Percentiles rank a stretch among this genome's conserved stretches.
Conservation (phyloP, 2,113 vertebrate genomes). For the Noctilio leporinus region DNA sequence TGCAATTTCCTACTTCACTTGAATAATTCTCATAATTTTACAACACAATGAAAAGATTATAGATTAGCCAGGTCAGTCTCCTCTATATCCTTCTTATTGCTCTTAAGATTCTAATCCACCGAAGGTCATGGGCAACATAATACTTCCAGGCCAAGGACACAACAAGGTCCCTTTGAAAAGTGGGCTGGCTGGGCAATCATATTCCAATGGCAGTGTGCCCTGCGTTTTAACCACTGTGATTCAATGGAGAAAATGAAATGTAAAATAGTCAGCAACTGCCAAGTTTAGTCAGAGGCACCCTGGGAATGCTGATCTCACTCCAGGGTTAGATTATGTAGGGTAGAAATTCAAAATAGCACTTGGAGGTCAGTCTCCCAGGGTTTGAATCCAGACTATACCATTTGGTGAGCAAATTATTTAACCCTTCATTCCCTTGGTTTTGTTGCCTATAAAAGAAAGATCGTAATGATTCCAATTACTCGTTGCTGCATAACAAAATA, state of each 20-base stretch:
- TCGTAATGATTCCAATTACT: background rate
- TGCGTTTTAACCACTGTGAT: conserved; percentile 19
- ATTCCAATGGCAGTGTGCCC: background rate
- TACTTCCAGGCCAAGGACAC: conserved; percentile 44
- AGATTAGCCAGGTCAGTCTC: conserved; percentile 58
- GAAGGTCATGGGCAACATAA: conserved; percentile 48
- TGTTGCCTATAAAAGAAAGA: background rate
- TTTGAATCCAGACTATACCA: background rate
- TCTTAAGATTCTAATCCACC: conserved; percentile 53
- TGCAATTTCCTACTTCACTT: conserved; percentile 56
- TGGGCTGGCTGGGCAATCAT: background rate
- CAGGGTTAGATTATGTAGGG: background rate
- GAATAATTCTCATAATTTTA: conserved; percentile 65
- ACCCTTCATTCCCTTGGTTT: background rate
- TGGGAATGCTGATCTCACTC: background rate
- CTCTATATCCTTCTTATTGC: conserved; percentile 44
- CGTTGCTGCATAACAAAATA: background rate
- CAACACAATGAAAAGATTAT: conserved; percentile 64
- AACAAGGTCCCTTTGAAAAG: conserved; percentile 28
- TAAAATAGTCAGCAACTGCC: background rate
- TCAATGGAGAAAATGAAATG: background rate
- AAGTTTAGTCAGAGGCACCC: background rate
- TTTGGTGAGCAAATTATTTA: background rate
- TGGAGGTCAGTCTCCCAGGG: background rate
- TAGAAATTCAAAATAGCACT: background rate